These are phyloP conservation scores for Parnassius apollo DNA, from an alignment of 2,888 invertebrate genomes.

Conservation along the genomic window DNA sequence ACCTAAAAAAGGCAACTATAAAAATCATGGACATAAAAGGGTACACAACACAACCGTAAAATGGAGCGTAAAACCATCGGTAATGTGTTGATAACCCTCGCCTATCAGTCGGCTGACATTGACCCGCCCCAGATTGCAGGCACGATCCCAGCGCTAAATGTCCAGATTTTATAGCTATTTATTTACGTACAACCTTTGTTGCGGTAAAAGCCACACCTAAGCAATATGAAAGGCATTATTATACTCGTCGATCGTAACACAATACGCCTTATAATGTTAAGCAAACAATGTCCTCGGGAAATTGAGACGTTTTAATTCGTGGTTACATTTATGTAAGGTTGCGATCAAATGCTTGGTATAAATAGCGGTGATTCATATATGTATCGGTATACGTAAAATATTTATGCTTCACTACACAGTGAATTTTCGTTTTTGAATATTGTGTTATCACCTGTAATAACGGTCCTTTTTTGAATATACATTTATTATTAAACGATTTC, in stretches of 20 bases:
- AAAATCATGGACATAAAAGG: no score
- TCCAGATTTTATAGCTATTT: slow-evolving; percentile 31
- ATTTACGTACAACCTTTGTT: slow-evolving; percentile 19
- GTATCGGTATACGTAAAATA: no score
- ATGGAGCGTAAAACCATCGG: slow-evolving; percentile 3
- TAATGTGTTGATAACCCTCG: slow-evolving; percentile 44
- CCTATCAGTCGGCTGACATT: slow-evolving; percentile 52
- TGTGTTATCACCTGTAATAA: no score
- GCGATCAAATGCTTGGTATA: no score
- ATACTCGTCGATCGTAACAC: slow-evolving; percentile 14
- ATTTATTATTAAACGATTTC: no score
- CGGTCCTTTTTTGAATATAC: no score
- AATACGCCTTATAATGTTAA: slow-evolving; percentile 20
- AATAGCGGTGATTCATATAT: no score
- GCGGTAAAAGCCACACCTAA: slow-evolving; percentile 22
- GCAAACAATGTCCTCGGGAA: slow-evolving; percentile 13
- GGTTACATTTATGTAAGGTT: slow-evolving; percentile 2
- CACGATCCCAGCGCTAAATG: slow-evolving; percentile 41
- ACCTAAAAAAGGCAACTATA: no score
- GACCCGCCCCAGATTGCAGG: slow-evolving; percentile 55
- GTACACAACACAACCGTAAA: background rate
- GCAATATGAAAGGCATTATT: slow-evolving; percentile 22
- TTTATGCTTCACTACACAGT: no score
- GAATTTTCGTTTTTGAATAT: no score
- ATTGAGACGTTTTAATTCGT: slow-evolving; percentile 17